Base-by-base conservation (phyloP, 2,113 vertebrate species). In the Tyto alba region DNA sequence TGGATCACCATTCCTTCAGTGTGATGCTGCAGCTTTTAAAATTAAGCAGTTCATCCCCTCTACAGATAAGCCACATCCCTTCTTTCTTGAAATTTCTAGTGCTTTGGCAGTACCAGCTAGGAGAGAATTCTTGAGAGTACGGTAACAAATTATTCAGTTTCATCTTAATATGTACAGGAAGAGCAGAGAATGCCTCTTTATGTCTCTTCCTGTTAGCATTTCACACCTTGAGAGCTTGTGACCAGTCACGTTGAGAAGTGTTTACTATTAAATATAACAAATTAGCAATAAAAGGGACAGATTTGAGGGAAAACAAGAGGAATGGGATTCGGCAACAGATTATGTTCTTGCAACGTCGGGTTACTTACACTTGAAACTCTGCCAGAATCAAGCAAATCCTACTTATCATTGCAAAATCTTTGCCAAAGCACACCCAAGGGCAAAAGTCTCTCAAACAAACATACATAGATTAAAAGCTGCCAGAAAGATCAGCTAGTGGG, bases 321-420 rank as follows among this genome's bases (percentile, higher is more conserved):
- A 92, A 76, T 32, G 13, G 79, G 80, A 88, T 85, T 92, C 89
- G 75, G 84, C 77, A 95, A 82, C 80, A 89, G 90, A 85, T 66
- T 73, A 82, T 30, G 66, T 91, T 75, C 88, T 78, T 72, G 72
- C 56, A 63, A 45, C 0, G 3, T n/a, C 0, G 0, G 60, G 83
- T 84, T 87, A 77, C 88, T 95, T 92, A 76, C 48, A 79, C 64
- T 82, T 91, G 95, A 92, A 89, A 69, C 67, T 93, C 78, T 59
- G 95, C 96, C 96, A 95, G 82, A 92, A 87, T 62, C 29, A 4
- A 91, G 95, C 84, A 92, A 90, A 95, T 93, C 86, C 84, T 89
- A 85, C 85, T 97, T 87, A 93, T 75, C 32, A 0, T 66, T 87
- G 94, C 45, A 93, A 95, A 91, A 96, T 69, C 90, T 95, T 82